Conservation (phyloP, 1,140 invertebrate species). For the Drosophila takahashii region DNA sequence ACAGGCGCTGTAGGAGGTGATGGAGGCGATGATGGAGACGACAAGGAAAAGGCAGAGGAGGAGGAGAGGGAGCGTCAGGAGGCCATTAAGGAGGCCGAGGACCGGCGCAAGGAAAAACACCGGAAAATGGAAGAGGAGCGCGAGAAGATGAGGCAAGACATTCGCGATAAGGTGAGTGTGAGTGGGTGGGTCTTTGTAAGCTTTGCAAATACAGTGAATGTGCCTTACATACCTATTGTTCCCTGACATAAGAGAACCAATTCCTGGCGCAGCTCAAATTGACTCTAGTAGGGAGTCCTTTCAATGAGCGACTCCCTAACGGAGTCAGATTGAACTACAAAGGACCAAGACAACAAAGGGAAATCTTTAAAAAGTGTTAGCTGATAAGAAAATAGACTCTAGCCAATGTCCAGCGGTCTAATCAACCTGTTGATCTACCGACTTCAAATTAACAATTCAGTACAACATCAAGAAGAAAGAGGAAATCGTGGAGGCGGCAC, state of each 20-base stretch:
- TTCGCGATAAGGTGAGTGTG: conserved; percentile 97
- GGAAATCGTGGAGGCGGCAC: conserved; percentile 91
- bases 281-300: conserved; percentile 98
- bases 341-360: conserved; percentile 54
- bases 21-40: conserved; percentile 94
- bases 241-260: background rate
- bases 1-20: conserved; percentile 95
- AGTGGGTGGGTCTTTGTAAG: conserved; percentile 8
- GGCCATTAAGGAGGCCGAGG: conserved; percentile 96
- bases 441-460: conserved; percentile 86
- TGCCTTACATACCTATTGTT: background rate
- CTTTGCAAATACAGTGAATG: conserved; percentile 16
- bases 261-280: conserved; percentile 95
- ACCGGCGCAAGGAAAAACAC: conserved; percentile 97
- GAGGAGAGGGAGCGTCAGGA: conserved; percentile 97
- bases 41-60: conserved; percentile 97
- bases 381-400: background rate
- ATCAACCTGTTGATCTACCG: conserved; percentile 6
- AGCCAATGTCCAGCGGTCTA: conserved; percentile 78
- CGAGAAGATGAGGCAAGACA: conserved; percentile 98
- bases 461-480: conserved; percentile 99
- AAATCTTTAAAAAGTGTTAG: conserved; percentile 24
- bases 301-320: conserved; percentile 95
- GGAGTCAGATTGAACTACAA: conserved; percentile 95
- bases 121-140: conserved; percentile 99